phyloP scores from a whole-genome alignment of 2,797 vertebrate species.

The Melanotaenia pygmaea region DNA sequence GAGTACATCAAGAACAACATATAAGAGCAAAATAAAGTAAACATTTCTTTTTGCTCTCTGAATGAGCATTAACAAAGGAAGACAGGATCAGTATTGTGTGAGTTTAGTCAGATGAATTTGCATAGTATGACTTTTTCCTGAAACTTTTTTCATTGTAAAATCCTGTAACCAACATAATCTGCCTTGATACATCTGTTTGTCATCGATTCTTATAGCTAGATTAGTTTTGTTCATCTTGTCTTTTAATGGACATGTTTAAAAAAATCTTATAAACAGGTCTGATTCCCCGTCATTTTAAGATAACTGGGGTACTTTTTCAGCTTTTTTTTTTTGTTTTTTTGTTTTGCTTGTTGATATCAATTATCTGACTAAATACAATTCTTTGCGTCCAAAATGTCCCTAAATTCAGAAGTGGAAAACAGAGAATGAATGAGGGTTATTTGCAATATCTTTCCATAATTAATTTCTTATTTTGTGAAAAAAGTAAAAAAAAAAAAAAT shows the following conservation, averaged over 20 bases:
- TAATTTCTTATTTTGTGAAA: not conserved
- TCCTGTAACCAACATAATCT: not conserved
- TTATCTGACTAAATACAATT: not conserved
- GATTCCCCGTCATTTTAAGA: not conserved
- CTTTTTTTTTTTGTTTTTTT: not conserved
- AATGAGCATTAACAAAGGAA: not conserved
- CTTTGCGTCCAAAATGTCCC: not conserved
- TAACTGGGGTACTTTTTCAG: no score
- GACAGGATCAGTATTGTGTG: not conserved
- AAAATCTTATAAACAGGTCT: not conserved
- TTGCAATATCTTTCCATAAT: not conserved
- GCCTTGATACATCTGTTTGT: not conserved
- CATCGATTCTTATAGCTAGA: no score
- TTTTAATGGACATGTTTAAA: not conserved
- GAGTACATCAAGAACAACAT: not conserved
- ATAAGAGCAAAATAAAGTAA: not conserved
- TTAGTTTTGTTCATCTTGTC: not conserved
- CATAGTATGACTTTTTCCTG: not conserved
- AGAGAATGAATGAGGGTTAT: not conserved
- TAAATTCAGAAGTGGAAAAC: not conserved
- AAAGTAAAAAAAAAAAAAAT: no score
- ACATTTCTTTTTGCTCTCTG: not conserved
- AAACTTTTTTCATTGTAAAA: not conserved
- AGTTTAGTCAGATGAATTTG: not conserved
- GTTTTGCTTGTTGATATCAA: not conserved